Evolutionary conservation across 2,113 vertebrate species (phyloP), one percentile per base, ranked within the genome.

Genomic region (Furnarius figulus): DNA sequence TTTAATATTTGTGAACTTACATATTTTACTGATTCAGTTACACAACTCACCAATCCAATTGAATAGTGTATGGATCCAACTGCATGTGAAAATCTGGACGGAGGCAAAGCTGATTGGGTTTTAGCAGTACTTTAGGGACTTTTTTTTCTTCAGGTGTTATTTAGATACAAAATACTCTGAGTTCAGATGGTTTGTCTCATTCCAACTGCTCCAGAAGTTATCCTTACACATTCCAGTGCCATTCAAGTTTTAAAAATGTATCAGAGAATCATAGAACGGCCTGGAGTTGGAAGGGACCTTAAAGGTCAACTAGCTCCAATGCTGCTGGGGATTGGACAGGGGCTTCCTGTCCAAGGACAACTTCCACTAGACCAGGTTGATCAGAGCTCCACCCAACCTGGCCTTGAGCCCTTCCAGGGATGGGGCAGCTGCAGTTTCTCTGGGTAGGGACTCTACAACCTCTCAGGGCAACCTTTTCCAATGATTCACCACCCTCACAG

Each of bases 1-100:
- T 93, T 95, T 89, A 96, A 47, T 89, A 62, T 72, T 71, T 90
- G 27, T 85, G 47, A 40, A 78, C 33, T 73, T 89, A 71, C 4
- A 5, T 72, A 56, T 93, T 96, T 95, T 93, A 55, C 35, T 52
- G 18, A 9, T 83, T 56, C 28, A 67, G 23, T 53, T 49, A 62
- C 10, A n/a, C 3, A n/a, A 24, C 53, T 68, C 18, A 55, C 10
- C 42, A 66, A 74, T 74, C 8, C 31, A 87, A 31, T 0, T 39
- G 19, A 84, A 66, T 70, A 58, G 21, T 28, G 14, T 33, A 58
- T n/a, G 44, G 62, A 85, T 44, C 14, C 31, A 72, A 5, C 17
- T 46, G 14, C 39, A 35, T 68, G 6, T 78, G 18, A 66, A 92
- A 77, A 71, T 55, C 33, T 30, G 70, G 9, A 19, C 20, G 63